phyloP scores from a whole-genome alignment of 2,888 invertebrate genomes.

The Thecocarcelia acutangulata region DNA sequence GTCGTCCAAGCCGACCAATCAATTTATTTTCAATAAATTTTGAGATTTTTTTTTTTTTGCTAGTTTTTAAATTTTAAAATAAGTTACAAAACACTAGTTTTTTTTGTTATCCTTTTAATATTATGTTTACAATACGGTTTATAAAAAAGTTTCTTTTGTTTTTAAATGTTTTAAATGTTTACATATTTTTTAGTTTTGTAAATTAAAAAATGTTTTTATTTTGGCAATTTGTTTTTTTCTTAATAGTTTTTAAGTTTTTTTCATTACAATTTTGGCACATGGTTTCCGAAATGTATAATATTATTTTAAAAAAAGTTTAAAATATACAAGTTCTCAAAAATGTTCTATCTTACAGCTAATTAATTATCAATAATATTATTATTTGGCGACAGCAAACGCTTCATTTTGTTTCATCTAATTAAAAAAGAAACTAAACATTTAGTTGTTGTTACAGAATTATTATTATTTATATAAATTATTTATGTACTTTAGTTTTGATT shows the following conservation, averaged over 20 bases:
- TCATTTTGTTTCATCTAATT: conserved; percentile 33
- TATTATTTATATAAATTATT: conserved; percentile 37
- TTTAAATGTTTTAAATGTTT: conserved; percentile 65
- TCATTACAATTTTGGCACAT: conserved; percentile 78
- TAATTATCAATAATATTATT: conserved; percentile 29
- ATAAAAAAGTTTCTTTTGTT: conserved; percentile 21
- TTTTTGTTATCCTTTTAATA: conserved; percentile 27
- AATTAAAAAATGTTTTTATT: conserved; percentile 13
- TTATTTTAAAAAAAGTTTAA: conserved; percentile 35
- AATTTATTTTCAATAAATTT: not conserved
- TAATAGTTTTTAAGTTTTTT: conserved; percentile 63
- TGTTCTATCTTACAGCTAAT: conserved; percentile 1
- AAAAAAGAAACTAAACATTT: conserved; percentile 29
- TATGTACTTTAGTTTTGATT: conserved; percentile 48
- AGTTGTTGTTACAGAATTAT: conserved; percentile 27
- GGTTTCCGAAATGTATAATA: conserved; percentile 77
- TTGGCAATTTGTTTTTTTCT: conserved; percentile 25
- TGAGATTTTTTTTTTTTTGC: conserved; percentile 1
- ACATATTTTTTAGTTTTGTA: conserved; percentile 58
- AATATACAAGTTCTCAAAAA: conserved; percentile 38
- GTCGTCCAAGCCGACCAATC: not conserved
- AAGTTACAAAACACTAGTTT: not conserved
- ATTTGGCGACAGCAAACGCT: too few relatives aligned
- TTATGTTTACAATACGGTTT: conserved; percentile 14
- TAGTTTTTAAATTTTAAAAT: not conserved